Conservation (phyloP, 2,888 invertebrate genomes). For the Lasius platythorax region DNA sequence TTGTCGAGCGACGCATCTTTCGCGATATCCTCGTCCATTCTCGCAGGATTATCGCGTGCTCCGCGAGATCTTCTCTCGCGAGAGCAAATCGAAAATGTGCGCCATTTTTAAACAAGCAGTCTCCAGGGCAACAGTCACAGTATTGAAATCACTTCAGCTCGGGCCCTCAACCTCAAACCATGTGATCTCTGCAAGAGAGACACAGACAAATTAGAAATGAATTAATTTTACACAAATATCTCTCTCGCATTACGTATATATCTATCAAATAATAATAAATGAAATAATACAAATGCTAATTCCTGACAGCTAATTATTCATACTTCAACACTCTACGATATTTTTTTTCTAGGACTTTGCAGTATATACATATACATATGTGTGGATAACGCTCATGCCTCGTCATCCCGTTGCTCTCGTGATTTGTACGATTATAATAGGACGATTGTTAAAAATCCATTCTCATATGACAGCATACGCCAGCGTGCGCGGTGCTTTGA, state of each 20-base stretch:
- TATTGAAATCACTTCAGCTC: neutral
- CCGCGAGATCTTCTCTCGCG: neutral
- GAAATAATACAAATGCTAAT: neutral
- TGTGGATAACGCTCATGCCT: too few species aligned
- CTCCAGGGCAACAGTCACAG: neutral
- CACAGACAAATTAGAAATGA: neutral
- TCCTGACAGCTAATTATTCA: too few species aligned
- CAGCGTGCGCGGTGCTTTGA: too few species aligned
- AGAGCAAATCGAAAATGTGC: constrained; percentile 54
- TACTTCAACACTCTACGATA: too few species aligned
- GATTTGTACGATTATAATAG: too few species aligned
- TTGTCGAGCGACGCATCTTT: constrained; percentile 89
- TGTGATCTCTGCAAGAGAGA: neutral
- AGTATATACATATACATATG: too few species aligned
- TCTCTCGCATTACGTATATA: neutral
- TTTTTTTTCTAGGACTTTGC: too few species aligned
- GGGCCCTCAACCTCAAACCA: neutral
- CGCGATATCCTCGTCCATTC: constrained; percentile 50
- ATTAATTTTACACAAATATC: neutral
- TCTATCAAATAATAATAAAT: neutral
- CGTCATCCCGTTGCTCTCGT: too few species aligned
- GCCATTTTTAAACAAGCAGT: constrained; percentile 83
- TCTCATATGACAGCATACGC: too few species aligned
- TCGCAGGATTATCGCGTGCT: neutral
- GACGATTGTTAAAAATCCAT: too few species aligned